Conservation (phyloP, 1,140 invertebrate species). For the Danaus melanippus region DNA sequence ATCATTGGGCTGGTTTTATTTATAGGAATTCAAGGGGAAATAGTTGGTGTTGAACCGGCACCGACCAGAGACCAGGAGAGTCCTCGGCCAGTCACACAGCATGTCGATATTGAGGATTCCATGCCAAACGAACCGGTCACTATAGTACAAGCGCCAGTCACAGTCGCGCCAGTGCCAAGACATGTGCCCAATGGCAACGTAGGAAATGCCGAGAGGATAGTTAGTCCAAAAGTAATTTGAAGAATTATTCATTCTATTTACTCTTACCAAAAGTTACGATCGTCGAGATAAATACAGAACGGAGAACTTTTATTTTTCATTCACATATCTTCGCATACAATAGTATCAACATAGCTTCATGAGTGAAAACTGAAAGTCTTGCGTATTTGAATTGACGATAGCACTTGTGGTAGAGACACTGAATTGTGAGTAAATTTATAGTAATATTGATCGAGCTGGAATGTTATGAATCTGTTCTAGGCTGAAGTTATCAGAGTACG, state of each 20-base stretch:
- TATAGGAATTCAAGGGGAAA: slow-evolving; percentile 72
- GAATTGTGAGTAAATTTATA: too few species aligned
- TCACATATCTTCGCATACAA: too few species aligned
- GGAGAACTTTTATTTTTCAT: too few species aligned
- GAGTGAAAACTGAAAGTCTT: too few species aligned
- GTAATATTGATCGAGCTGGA: too few species aligned
- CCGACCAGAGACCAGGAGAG: slow-evolving; percentile 45
- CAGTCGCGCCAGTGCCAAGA: slow-evolving; percentile 23
- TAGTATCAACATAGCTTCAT: too few species aligned
- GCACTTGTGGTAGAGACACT: too few species aligned
- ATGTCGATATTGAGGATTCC: slow-evolving; percentile 22
- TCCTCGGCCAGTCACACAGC: slow-evolving; percentile 15
- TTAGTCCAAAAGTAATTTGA: slow-evolving; percentile 36
- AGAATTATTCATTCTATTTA: slow-evolving; percentile 9
- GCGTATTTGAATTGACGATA: too few species aligned
- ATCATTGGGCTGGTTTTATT: neutral
- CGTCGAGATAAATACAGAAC: too few species aligned
- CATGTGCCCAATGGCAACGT: slow-evolving; percentile 28
- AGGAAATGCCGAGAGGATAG: slow-evolving; percentile 26
- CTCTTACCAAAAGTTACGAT: neutral
- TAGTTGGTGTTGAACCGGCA: slow-evolving; percentile 73
- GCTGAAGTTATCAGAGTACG: slow-evolving; percentile 57
- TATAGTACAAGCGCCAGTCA: slow-evolving; percentile 16
- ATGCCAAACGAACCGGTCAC: slow-evolving; percentile 6
- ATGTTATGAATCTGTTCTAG: slow-evolving; percentile 27